Evolutionary conservation across 2,113 vertebrate species (phyloP).

Genomic region (Verasper variegatus): DNA sequence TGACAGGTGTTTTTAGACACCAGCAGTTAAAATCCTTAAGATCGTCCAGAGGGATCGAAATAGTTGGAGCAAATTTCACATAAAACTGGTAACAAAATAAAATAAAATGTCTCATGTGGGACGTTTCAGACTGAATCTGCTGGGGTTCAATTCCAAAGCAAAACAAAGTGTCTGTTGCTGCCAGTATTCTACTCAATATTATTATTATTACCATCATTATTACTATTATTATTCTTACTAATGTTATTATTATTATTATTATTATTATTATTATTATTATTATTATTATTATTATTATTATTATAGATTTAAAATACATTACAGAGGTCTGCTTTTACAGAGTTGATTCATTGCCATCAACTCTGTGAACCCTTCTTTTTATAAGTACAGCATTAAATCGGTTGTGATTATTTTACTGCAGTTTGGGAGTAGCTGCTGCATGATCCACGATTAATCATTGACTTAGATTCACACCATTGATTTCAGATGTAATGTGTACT

Average conservation of each 20-base stretch:
- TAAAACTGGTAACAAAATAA: constrained; percentile 3
- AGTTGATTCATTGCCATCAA: constrained; percentile 15
- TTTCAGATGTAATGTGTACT: constrained; percentile 29
- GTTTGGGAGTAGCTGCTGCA: constrained; percentile 27
- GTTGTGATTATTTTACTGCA: constrained; percentile 55
- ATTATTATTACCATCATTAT: too few species aligned
- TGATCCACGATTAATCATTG: constrained; percentile 56
- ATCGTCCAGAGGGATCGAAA: constrained; percentile 3
- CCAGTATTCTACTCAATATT: too few species aligned
- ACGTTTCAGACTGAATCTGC: too few species aligned
- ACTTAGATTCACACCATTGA: constrained; percentile 45
- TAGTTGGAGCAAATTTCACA: neutral
- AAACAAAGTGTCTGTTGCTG: too few species aligned
- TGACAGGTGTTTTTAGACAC: neutral
- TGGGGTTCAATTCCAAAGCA: too few species aligned
- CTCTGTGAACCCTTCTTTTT: constrained; percentile 47
- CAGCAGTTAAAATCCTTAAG: neutral
- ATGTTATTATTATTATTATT: too few species aligned
- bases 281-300: neutral
- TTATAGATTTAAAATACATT: neutral
- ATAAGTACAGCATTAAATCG: constrained; percentile 25
- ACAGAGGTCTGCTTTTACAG: neutral
- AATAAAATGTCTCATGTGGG: constrained; percentile 5
- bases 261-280: too few species aligned
- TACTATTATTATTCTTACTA: too few species aligned